Conservation (phyloP, 2,113 vertebrate genomes). For the Melanerpes formicivorus region DNA sequence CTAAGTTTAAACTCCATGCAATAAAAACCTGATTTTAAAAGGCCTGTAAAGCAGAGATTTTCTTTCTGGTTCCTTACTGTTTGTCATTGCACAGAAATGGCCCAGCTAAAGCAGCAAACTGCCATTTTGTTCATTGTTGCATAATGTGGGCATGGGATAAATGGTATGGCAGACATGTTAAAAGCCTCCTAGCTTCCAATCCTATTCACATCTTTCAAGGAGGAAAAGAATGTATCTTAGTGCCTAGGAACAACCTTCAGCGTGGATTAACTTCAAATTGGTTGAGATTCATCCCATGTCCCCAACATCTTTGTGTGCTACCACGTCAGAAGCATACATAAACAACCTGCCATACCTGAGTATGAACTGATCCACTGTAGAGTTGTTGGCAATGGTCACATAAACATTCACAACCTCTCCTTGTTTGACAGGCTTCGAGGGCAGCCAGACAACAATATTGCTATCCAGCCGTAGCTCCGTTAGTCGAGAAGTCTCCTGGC, state of each 20-base stretch:
- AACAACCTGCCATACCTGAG: conserved; percentile 81
- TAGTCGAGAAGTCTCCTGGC: conserved; percentile 78
- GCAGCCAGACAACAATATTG: conserved; percentile 86
- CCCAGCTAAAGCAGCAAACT: neutral
- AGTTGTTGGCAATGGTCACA: conserved; percentile 82
- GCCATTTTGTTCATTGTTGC: neutral
- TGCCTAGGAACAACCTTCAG: neutral
- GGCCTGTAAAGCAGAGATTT: neutral
- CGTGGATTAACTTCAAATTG: rapidly evolving
- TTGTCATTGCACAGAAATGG: neutral
- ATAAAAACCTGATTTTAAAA: neutral
- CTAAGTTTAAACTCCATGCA: conserved; percentile 4
- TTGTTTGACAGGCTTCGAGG: conserved; percentile 84
- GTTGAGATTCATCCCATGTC: rapidly evolving
- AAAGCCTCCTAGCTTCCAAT: neutral
- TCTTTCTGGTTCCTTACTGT: neutral
- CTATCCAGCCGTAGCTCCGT: conserved; percentile 84
- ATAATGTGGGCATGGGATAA: neutral
- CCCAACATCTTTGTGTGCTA: neutral
- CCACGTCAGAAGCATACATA: neutral
- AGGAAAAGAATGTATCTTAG: neutral
- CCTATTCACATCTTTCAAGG: neutral
- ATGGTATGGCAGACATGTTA: neutral
- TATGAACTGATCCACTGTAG: conserved; percentile 89
- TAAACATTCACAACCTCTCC: conserved; percentile 87